These are phyloP conservation scores for Talpa occidentalis DNA, from an alignment of 2,113 vertebrate genomes.

Conservation along the genomic window DNA sequence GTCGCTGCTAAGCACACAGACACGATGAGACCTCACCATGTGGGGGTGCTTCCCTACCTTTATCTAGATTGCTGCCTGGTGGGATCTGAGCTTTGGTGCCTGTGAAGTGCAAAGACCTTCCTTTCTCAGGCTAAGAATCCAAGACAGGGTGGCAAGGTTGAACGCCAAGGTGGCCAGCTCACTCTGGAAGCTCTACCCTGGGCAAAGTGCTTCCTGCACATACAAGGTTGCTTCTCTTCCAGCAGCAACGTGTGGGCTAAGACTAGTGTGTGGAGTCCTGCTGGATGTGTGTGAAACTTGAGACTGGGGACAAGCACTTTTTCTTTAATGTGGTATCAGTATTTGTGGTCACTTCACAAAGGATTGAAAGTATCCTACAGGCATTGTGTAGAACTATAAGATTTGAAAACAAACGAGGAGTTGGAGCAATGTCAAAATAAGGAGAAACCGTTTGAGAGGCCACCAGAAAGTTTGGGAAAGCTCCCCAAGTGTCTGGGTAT, in stretches of 20 bases:
- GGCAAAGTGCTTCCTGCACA: background rate
- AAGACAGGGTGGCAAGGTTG: background rate
- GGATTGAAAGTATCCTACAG: background rate
- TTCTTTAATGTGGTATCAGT: background rate
- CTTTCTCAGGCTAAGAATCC: background rate
- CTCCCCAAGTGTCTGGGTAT: background rate
- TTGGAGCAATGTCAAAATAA: background rate
- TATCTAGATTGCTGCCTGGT: background rate
- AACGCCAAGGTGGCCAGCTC: background rate
- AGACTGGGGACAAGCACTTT: background rate
- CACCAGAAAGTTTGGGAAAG: too few relatives aligned
- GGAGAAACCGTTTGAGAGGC: background rate
- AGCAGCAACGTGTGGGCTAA: accelerated
- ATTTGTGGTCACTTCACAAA: background rate
- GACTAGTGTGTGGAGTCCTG: background rate
- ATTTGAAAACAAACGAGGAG: background rate
- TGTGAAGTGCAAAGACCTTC: background rate
- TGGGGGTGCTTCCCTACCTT: background rate
- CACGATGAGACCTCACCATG: background rate
- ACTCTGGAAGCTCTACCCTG: background rate
- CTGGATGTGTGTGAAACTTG: background rate
- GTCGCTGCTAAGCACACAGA: conserved; percentile 74
- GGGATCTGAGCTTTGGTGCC: background rate
- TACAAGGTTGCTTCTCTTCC: too few relatives aligned
- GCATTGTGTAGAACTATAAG: background rate